Evolutionary conservation across 2,113 vertebrate genomes (phyloP), one percentile per base, ranked within the genome.

Genomic region (Candoia aspera): DNA sequence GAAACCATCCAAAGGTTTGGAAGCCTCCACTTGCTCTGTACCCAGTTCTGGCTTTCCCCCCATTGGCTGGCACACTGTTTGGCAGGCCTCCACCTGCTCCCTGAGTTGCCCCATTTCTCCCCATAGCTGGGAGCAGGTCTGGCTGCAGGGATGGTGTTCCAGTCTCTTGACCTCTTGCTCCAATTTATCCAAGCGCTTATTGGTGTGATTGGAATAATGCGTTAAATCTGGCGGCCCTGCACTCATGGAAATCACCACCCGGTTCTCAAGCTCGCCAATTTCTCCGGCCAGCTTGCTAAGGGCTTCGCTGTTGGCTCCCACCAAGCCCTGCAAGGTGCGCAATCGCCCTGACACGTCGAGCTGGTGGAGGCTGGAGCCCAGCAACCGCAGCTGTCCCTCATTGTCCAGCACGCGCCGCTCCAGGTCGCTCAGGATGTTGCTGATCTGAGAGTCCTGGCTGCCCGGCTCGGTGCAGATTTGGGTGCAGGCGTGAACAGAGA

Each of bases 61-160:
- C 86, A 90, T 96, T 21, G 46, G 62, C 46, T 89, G 93, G 37
- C 97, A 97, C 24, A 96, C 95, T 0, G 87, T 93, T 0, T 94
- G 96, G 60, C 98, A 98, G 91, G 97, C 96, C 9, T 97, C 98
- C 92, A 98, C 98, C 0, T 98, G 97, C 6, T 98, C 98, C 92
- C 97, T 95, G 15, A 98, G 97, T 13, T 92, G 97, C 6, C 98
- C 98, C 26, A 98, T 97, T 62, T 98, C 98, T 91, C 97, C 98
- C 46, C 97, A 97, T 46, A 98, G 97, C 46, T 97, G 95, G 2
- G 98, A 97, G n/a, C 99, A 99, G 42, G 98, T 95, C 87, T 96
- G 97, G 6, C 98, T 97, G 84, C 98, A 99, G 86, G 91, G 92
- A 0, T 96, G 96, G 1, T 86, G 92, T 0, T 92, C 91, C 83